Evolutionary conservation across 2,113 vertebrate genomes (phyloP).

Genomic region (Antigone vipio): DNA sequence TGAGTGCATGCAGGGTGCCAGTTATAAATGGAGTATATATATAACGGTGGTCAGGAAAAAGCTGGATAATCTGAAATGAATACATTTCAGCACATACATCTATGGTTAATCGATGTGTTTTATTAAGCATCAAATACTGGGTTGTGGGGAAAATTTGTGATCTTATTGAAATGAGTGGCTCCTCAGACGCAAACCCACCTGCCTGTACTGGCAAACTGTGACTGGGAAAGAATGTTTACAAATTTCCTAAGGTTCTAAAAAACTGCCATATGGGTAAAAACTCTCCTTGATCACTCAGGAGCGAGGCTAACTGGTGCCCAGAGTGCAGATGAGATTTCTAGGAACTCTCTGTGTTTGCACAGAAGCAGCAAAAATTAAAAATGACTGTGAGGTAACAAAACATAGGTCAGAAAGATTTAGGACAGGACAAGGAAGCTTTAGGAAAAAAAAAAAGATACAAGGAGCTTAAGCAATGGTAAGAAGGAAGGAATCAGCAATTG

Average conservation of each 20-base stretch:
- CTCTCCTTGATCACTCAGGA: neutral
- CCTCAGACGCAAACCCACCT: neutral
- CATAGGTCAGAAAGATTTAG: neutral
- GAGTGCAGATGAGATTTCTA: neutral
- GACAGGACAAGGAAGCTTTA: neutral
- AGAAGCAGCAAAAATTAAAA: neutral
- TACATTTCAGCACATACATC: neutral
- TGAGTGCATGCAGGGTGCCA: neutral
- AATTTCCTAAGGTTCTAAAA: neutral
- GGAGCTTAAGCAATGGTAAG: neutral
- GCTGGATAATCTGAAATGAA: neutral
- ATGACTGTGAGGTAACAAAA: neutral
- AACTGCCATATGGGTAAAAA: neutral
- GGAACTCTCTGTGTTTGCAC: neutral
- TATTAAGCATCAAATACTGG: neutral
- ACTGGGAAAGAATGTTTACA: neutral
- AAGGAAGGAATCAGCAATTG: neutral
- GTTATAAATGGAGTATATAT: neutral
- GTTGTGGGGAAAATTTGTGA: neutral
- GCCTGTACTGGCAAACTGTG: neutral
- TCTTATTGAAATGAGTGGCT: neutral
- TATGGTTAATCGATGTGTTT: neutral
- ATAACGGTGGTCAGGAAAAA: neutral
- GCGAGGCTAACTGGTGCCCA: neutral
- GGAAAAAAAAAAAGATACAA: neutral